Base-by-base conservation (phyloP, 2,797 vertebrate genomes). In the Momotus momota region DNA sequence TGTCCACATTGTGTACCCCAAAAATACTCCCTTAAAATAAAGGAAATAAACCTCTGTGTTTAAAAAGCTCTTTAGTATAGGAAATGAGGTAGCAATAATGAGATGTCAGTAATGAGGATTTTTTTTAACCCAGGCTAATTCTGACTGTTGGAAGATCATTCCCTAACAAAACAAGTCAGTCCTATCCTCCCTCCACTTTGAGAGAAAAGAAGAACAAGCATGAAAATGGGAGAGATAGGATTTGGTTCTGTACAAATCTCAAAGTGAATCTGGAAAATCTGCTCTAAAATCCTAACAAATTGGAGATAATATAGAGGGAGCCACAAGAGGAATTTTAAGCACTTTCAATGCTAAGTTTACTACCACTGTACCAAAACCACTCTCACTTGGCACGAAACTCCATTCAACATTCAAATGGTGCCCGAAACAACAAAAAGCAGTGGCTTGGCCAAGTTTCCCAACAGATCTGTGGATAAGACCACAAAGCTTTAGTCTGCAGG, bases 401-500 rank as follows among this genome's bases (percentile, higher is more conserved):
- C 69, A 73, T 86, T 84, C 2, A 23, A 51, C 72, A 86, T 21
- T 10, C n/a, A 41, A 62, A 75, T 20, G 81, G 54, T 81, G 72
- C 66, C 82, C 66, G 54, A 81, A 84, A 90, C 66, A 91, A 90
- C 87, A 91, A 58, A 88, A 88, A 94, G 60, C 61, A 70, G 33
- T 17, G 43, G 73, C 46, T 45, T 86, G 86, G 82, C 90, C 80
- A 88, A 94, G 55, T 77, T 90, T 77, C 55, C 88, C 73, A 16
- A 57, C 5, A 86, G 91, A 90, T 90, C 85, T 7, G 7, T 0
- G 35, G 70, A 66, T 66, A 90, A 90, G 66, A 58, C 85, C 89
- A 90, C 80, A 95, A 93, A 94, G 87, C 85, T 86, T 81, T 51
- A 49, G 82, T 74, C 90, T 57, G 16, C 70, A 86, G 80, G 57